Conservation (phyloP, 1,140 invertebrate genomes). For the Protaetia brevitarsis region DNA sequence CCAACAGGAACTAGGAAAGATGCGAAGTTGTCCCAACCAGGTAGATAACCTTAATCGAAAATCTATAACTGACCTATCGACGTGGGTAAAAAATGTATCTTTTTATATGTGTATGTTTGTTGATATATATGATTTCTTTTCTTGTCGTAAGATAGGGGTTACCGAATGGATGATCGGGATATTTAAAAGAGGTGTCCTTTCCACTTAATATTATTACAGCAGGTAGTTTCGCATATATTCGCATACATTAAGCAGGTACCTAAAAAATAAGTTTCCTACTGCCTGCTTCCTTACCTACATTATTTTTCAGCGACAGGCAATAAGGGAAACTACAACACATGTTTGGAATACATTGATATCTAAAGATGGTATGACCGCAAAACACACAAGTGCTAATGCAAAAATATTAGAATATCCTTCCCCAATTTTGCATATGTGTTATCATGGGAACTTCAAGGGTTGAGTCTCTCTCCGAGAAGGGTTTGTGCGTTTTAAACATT, state of each 20-base stretch:
- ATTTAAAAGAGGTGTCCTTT: slow-evolving; percentile 45
- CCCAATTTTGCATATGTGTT: slow-evolving; percentile 19
- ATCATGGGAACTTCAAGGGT: slow-evolving; percentile 24
- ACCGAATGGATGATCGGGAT: background rate
- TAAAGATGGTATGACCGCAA: slow-evolving; percentile 5
- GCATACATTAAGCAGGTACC: slow-evolving; percentile 49
- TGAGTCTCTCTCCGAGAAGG: slow-evolving; percentile 21
- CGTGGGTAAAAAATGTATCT: slow-evolving; percentile 10
- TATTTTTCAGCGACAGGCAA: background rate
- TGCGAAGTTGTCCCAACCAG: background rate
- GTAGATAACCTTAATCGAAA: background rate
- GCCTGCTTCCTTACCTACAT: slow-evolving; percentile 32
- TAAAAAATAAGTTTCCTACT: slow-evolving; percentile 41
- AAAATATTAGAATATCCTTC: slow-evolving; percentile 24
- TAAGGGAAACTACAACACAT: background rate
- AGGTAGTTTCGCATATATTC: slow-evolving; percentile 47
- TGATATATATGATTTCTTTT: background rate
- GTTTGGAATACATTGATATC: slow-evolving; percentile 3
- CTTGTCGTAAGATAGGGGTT: background rate
- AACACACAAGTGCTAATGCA: slow-evolving; percentile 22
- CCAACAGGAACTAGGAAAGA: background rate
- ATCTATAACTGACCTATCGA: slow-evolving; percentile 14
- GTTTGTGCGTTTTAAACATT: slow-evolving; percentile 27
- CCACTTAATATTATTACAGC: slow-evolving; percentile 50
- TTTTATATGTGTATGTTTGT: background rate